Base-by-base conservation (phyloP, 2,797 vertebrate species). In the Gymnoscopelus microlampas region DNA sequence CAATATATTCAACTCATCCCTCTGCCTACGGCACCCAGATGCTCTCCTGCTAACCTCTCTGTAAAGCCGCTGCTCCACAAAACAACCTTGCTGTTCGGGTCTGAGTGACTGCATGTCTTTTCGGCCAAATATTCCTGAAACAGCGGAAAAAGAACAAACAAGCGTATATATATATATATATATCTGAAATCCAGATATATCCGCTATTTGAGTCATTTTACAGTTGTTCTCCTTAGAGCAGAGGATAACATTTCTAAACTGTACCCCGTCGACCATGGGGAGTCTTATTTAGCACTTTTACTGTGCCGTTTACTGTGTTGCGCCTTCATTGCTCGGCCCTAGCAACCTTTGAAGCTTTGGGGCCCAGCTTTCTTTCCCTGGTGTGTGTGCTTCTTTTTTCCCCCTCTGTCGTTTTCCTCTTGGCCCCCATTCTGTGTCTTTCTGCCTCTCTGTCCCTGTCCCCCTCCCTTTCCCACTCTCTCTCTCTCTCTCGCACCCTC, bases 331-430 rank as follows among this genome's bases (percentile, higher is more conserved):
- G 89, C 87, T 91, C 63, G 78, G 81, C 91, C 93, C 80, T 94
- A 89, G 92, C 92, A 94, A 94, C 93, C 93, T 94, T 94, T 94
- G 93, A 93, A 90, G 87, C 88, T 88, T 81, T 85, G 88, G 89
- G 90, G 91, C 88, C 91, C 91, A 70, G 81, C 75, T 86, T 78
- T 90, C 85, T 90, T 60, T 80, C 80, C 81, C 84, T 54, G 82
- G 88, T 88, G 88, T 87, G 83, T 83, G 70, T 3, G 11, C 56
- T 54, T 76, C 32, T 57, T 15, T 53, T 8, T 10, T 26, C 14
- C 60, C 15, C 55, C 64, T 60, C 68, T 70, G 19, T 29, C 29
- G 50, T 48, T 61, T 54, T 63, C 51, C 47, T 60, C 55, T 60
- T 26, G 24, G 26, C 53, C 24, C 63, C 35, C 56, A 50, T 49